Conservation (phyloP, 2,888 invertebrate species). For the Mythimna impura region DNA sequence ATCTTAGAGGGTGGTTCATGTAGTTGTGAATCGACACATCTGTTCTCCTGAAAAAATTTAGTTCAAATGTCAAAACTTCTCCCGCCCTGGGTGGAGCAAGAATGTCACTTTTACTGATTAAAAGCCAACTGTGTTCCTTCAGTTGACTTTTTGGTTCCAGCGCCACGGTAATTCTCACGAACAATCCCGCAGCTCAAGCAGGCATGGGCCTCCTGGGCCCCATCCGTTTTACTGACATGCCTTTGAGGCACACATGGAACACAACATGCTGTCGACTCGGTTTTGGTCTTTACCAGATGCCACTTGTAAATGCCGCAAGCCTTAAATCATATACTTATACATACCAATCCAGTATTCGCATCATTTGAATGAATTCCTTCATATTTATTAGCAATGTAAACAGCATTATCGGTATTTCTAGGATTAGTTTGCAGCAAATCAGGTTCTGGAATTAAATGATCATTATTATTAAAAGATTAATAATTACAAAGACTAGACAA, state of each 20-base stretch:
- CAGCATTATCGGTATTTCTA: slow-evolving; percentile 4
- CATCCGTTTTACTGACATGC: no score
- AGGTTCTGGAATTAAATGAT: slow-evolving; percentile 27
- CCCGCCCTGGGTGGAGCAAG: no score
- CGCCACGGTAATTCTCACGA: no score
- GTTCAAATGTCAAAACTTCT: background rate
- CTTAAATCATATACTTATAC: background rate
- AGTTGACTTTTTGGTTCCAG: no score
- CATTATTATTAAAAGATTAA: background rate
- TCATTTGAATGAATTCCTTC: slow-evolving; percentile 29
- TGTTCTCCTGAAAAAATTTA: slow-evolving; percentile 45
- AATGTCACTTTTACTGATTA: no score
- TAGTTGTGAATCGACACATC: slow-evolving; percentile 15
- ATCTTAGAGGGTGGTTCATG: slow-evolving; percentile 50
- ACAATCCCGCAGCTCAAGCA: no score
- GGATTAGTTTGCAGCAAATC: background rate
- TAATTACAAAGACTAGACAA: background rate
- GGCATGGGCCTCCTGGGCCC: no score
- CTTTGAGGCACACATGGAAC: no score
- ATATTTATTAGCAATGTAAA: slow-evolving; percentile 4
- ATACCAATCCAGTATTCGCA: slow-evolving; percentile 22
- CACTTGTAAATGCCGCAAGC: no score
- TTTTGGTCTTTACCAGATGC: no score
- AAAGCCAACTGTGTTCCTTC: no score
- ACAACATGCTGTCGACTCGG: no score